Evolutionary conservation across 2,888 invertebrate species (phyloP).

Genomic region (Drosophila borealis): DNA sequence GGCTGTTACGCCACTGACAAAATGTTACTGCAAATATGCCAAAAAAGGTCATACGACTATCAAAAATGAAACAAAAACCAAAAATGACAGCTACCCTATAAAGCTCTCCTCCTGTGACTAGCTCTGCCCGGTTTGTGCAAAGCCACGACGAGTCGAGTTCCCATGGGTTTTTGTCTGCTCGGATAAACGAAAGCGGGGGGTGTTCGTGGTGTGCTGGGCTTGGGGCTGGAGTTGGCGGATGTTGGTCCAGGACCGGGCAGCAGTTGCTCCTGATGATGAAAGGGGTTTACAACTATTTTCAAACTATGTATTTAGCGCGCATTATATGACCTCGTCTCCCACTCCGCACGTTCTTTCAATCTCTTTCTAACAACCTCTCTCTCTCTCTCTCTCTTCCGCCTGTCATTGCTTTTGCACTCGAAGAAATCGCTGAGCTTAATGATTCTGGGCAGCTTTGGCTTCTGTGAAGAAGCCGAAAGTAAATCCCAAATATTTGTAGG

Average conservation of each 20-base stretch:
- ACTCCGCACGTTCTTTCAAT: not conserved
- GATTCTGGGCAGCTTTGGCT: too few species aligned
- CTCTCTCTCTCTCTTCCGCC: not conserved
- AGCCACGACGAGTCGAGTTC: slow-evolving; percentile 76
- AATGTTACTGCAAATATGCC: slow-evolving; percentile 74
- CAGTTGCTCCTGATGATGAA: slow-evolving; percentile 62
- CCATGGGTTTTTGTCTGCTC: slow-evolving; percentile 77
- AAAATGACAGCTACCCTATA: slow-evolving; percentile 58
- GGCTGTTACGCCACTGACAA: slow-evolving; percentile 64
- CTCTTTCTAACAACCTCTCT: not conserved
- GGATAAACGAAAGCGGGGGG: slow-evolving; percentile 23
- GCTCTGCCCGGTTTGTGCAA: slow-evolving; percentile 33
- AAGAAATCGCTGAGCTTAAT: slow-evolving; percentile 6
- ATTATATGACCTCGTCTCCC: slow-evolving; percentile 57
- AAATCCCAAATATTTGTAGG: too few species aligned
- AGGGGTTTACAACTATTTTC: slow-evolving; percentile 81
- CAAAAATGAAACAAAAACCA: slow-evolving; percentile 58
- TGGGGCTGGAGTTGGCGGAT: too few species aligned
- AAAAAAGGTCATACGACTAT: slow-evolving; percentile 73
- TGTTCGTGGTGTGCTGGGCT: too few species aligned
- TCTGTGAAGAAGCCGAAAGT: too few species aligned
- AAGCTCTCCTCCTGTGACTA: not conserved
- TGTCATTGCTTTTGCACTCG: slow-evolving; percentile 23
- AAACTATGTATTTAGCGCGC: slow-evolving; percentile 80
- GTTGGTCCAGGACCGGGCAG: slow-evolving; percentile 29